Conservation (phyloP, 2,888 invertebrate species). For the Acanthacorydalis orientalis region DNA sequence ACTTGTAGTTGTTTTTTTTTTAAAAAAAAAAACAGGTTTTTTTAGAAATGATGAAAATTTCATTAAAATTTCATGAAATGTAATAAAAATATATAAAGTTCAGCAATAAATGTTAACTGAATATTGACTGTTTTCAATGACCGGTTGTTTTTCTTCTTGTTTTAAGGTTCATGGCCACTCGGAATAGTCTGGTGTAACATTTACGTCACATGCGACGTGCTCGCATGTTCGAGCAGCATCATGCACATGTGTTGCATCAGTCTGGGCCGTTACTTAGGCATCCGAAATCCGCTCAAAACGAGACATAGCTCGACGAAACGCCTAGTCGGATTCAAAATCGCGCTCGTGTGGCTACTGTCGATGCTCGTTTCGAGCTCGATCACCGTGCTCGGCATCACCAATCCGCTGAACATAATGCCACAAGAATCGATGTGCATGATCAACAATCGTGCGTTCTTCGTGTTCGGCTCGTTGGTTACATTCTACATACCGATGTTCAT, state of each 20-base stretch:
- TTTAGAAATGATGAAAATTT: too few species aligned
- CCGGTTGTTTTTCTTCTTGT: conserved; percentile 7
- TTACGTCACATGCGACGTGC: conserved; percentile 88
- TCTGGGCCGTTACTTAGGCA: conserved; percentile 74
- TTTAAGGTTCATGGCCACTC: conserved; percentile 82
- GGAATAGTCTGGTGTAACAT: conserved; percentile 86
- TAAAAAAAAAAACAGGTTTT: neutral
- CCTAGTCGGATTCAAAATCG: conserved; percentile 73
- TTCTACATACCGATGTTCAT: conserved; percentile 92
- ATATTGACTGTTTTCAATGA: neutral
- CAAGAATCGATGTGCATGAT: conserved; percentile 58
- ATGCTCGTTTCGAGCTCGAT: conserved; percentile 77
- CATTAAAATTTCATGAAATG: neutral
- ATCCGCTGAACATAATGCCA: conserved; percentile 67
- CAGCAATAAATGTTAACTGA: neutral
- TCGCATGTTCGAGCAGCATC: conserved; percentile 89
- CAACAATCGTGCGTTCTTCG: conserved; percentile 72
- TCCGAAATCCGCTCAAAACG: conserved; percentile 75
- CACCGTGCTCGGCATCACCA: conserved; percentile 66
- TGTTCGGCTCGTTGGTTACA: conserved; percentile 81
- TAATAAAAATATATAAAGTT: neutral
- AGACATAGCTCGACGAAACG: conserved; percentile 70
- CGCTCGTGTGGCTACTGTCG: conserved; percentile 80
- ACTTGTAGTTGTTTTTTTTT: too few species aligned
- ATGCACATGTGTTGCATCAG: conserved; percentile 92